Conservation (phyloP, 2,113 vertebrate species). For the Eurystomus gularis region DNA sequence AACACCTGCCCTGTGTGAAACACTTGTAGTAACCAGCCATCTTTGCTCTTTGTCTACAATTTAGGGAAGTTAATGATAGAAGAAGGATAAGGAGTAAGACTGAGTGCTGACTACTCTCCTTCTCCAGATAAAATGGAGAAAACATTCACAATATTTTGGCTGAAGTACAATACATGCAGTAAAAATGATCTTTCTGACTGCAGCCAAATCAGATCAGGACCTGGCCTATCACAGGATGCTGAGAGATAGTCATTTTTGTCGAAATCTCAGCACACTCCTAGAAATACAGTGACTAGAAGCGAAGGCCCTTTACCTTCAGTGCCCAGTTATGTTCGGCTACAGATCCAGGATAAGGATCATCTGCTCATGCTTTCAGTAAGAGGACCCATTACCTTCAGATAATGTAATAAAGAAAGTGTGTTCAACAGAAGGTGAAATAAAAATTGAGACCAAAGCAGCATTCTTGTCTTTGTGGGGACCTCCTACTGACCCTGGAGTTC, state of each 20-base stretch:
- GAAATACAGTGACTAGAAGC: background rate
- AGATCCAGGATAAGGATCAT: background rate
- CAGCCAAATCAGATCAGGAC: background rate
- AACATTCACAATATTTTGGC: background rate
- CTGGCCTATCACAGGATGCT: background rate
- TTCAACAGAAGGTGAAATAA: background rate
- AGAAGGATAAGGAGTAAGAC: background rate
- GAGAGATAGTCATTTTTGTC: background rate
- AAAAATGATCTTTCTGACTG: background rate
- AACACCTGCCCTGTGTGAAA: background rate
- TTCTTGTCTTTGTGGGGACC: background rate
- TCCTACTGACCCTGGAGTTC: background rate
- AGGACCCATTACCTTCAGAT: background rate
- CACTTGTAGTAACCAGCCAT: background rate
- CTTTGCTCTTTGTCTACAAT: background rate
- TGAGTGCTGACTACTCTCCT: background rate
- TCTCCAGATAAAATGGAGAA: background rate
- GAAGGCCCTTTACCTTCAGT: background rate
- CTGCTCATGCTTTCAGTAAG: background rate
- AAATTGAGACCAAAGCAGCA: background rate
- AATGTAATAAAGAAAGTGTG: fast-evolving
- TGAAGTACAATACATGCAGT: background rate
- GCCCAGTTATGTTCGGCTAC: background rate
- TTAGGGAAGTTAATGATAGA: background rate
- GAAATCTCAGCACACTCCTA: background rate